Conservation (phyloP, 2,113 vertebrate species). For the Anthoscopus minutus region DNA sequence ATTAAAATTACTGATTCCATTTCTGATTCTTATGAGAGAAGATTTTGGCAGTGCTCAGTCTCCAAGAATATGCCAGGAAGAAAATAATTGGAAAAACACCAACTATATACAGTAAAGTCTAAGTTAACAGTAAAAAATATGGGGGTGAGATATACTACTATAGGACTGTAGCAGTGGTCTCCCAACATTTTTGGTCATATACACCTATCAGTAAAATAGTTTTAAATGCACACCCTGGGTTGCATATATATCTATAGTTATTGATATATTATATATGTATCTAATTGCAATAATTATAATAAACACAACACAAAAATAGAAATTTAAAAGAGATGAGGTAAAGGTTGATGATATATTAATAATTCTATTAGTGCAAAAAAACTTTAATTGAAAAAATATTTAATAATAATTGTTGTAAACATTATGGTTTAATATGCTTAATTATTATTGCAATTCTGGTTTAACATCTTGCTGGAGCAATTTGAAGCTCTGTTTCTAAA, state of each 20-base stretch:
- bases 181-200: not conserved
- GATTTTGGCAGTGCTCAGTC: not conserved
- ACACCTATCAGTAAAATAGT: fast-evolving
- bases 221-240: fast-evolving
- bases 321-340: not conserved
- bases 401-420: not conserved
- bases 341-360: not conserved
- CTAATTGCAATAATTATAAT: not conserved
- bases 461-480: not conserved
- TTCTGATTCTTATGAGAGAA: not conserved
- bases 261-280: not conserved
- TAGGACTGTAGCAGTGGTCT: not conserved
- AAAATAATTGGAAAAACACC: not conserved
- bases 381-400: not conserved
- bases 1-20: not conserved
- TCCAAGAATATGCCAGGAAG: not conserved
- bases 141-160: not conserved
- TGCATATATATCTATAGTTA: no score
- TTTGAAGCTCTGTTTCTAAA: not conserved
- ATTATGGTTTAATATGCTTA: not conserved
- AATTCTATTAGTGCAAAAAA: not conserved
- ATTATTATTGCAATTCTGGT: not conserved
- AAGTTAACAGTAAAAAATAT: not conserved
- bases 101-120: not conserved
- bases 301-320: not conserved